Evolutionary conservation across 2,113 vertebrate genomes (phyloP).

Genomic region (Lichenostomus cassidix): DNA sequence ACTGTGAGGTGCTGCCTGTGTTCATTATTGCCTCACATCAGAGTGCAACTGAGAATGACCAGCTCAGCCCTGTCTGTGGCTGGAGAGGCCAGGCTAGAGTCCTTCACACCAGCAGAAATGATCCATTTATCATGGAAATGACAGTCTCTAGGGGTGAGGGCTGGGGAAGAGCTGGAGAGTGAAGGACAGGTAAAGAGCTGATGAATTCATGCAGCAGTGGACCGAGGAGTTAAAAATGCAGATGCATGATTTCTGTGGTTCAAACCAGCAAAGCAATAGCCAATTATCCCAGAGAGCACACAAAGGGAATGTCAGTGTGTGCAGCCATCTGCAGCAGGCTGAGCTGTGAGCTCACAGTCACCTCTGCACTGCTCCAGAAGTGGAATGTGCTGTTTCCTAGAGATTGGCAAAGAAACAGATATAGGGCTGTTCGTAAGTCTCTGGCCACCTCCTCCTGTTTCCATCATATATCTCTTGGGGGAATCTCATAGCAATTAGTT

Average conservation of each 20-base stretch:
- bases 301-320: neutral
- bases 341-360: neutral
- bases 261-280: neutral
- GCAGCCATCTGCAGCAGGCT: neutral
- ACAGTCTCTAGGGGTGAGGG: neutral
- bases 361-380: neutral
- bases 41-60: neutral
- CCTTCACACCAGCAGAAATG: neutral
- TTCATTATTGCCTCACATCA: neutral
- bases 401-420: neutral
- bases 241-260: neutral
- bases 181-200: neutral
- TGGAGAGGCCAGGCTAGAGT: neutral
- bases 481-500: conserved; percentile 24
- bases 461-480: neutral
- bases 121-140: neutral
- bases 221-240: neutral
- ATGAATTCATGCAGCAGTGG: neutral
- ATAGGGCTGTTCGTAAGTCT: neutral
- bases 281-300: neutral
- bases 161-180: neutral
- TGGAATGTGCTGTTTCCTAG: neutral
- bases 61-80: neutral
- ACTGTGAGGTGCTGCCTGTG: neutral
- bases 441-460: neutral